Base-by-base conservation (phyloP, 2,888 invertebrate species). In the Heterodera filipjevi region DNA sequence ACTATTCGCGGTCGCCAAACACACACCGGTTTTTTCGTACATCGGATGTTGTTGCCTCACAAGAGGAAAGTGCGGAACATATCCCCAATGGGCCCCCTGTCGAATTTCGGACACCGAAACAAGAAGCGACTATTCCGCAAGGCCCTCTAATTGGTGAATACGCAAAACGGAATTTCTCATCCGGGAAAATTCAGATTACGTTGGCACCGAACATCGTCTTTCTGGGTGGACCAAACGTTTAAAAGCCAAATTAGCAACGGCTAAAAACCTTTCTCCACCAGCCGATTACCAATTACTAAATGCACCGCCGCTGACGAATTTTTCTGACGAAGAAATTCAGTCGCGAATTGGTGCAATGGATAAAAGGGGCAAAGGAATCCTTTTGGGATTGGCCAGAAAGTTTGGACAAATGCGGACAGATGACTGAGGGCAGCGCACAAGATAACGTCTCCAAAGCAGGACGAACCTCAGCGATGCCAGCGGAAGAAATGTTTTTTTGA, bases 111-210 rank as follows among this genome's bases (percentile, higher is more conserved):
- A 22, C 12, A 19, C 0, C 66, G 19, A 32, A 66, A 33, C 22
- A 27, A 27, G 46, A 66, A 59, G 27, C 33, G 30, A 10, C 68
- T 1, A 81, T 82, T 39, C 82, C 82, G 22, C 72, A 82, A 27
- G 82, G 82, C 14, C 82, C 82, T 3, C 32, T 83, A 27, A 78
- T 82, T 30, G 82, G 82, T 82, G 59, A 66, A 74, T 53, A 5
- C 0, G 16, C 10, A 49, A 6, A 49, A 14, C 16, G 8, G 19
- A 3, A 49, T 1, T 19, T 19, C 3, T 49, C 10, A 5, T 49
- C 19, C 19, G 49, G 3, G 8, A 44, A 44, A 3, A 46, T 49
- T 44, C 12, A 75, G 75, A 66, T 35, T 75, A 75, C 30, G 22
- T 75, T 19, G 35, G 32, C 32, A 10, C 75, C 32, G 75, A 75